Conservation (phyloP, 2,113 vertebrate genomes). For the Sinocyclocheilus grahami region DNA sequence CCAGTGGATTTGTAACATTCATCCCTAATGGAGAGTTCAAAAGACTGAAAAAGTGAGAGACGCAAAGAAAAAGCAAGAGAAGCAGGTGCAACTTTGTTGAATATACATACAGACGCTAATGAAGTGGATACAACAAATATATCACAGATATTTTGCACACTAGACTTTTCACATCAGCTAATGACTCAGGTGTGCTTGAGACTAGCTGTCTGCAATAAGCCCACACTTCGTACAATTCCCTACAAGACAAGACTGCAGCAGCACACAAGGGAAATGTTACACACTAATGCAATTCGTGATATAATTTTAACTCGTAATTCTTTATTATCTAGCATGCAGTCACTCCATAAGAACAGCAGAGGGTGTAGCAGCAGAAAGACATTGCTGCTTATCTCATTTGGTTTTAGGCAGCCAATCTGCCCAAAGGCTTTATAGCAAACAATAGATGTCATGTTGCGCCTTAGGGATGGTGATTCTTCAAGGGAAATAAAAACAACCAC, state of each 20-base stretch:
- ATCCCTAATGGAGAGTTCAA: not conserved
- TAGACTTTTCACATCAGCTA: conserved; percentile 2
- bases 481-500: conserved; percentile 54
- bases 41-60: not conserved
- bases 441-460: conserved; percentile 35
- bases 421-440: conserved; percentile 36
- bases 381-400: conserved; percentile 33
- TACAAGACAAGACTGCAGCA: conserved; percentile 2
- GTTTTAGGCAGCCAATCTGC: conserved; percentile 36
- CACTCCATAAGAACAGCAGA: conserved; percentile 40
- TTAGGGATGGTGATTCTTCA: conserved; percentile 22
- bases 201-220: conserved; percentile 3
- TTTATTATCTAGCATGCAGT: conserved; percentile 29
- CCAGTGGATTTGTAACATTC: no score
- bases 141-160: not conserved
- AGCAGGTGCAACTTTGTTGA: conserved; percentile 8
- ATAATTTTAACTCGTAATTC: conserved; percentile 13
- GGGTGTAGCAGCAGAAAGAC: conserved; percentile 35
- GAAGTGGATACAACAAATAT: not conserved
- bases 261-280: not conserved
- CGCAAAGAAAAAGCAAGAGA: not conserved
- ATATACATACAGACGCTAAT: not conserved
- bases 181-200: conserved; percentile 16
- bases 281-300: not conserved
- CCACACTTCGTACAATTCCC: not conserved